These are phyloP conservation scores for Euplagia quadripunctaria DNA, from an alignment of 2,888 invertebrate genomes.

Conservation along the genomic window DNA sequence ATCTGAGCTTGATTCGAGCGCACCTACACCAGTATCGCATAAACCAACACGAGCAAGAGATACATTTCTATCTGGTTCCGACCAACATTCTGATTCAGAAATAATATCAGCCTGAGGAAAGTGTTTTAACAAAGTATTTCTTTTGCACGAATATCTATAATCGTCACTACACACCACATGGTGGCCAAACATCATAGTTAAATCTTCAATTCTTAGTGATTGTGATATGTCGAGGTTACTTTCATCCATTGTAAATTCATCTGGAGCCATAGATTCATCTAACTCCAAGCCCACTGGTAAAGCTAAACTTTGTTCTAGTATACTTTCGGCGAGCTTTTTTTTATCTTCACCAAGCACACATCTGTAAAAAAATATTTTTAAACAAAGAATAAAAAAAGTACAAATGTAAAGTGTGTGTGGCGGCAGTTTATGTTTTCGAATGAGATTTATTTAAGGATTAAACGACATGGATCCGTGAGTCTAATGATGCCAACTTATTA, in stretches of 20 bases:
- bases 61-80: constrained; percentile 94
- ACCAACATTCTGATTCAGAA: constrained; percentile 94
- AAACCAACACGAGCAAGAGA: constrained; percentile 93
- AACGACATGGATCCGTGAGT: no score
- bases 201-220: constrained; percentile 78
- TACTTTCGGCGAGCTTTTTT: constrained; percentile 81
- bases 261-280: constrained; percentile 82
- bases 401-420: neutral
- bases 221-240: constrained; percentile 81
- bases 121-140: constrained; percentile 59
- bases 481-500: no score
- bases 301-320: constrained; percentile 83
- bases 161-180: constrained; percentile 74
- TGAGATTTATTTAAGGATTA: no score
- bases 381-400: neutral
- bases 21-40: constrained; percentile 70
- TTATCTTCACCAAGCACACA: constrained; percentile 85
- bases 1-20: constrained; percentile 68
- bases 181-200: constrained; percentile 84
- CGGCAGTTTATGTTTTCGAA: neutral
- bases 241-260: constrained; percentile 80
- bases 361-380: constrained; percentile 56
- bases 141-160: constrained; percentile 56
- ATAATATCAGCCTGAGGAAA: constrained; percentile 74
- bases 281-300: constrained; percentile 81